Evolutionary conservation across 2,113 vertebrate genomes (phyloP), one percentile per base, ranked within the genome.

Genomic region (Periophthalmus modestus): DNA sequence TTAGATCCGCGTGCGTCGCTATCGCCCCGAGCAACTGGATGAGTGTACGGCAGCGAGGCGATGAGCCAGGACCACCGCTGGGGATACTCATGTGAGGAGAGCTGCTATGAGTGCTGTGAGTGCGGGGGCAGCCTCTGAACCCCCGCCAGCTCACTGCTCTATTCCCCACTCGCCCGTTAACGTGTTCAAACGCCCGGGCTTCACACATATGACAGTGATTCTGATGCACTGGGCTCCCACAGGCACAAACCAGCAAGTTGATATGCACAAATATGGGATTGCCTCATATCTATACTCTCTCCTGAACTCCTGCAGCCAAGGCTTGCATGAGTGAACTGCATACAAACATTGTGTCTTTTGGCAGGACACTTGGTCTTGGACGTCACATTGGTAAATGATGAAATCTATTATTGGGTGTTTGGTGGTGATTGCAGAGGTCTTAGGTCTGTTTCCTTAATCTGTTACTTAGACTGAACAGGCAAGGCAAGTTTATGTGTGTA

Each of bases 21-120:
- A 15, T 81, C 18, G 75, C 78, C 86, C 6, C 13, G 54, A 74
- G 80, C 71, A 75, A 69, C 79, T 61, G 68, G 80, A 86, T 74
- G 62, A 55, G 50, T 86, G 81, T 79, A 84, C 80, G 71, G 59
- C 71, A 78, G 78, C 16, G 46, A 84, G 78, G 79, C 80, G 84
- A 88, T 89, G 88, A 89, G 81, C 83, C 87, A 73, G 73, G 73
- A 87, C 87, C 78, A 74, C 68, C 72, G 79, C 77, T 69, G 65
- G 89, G 88, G 87, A 90, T 91, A 85, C 88, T 87, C 86, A 89
- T 87, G 79, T 82, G 80, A 87, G 85, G 73, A 76, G 73, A 76
- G 73, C 77, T 76, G 58, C 74, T 87, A 79, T 77, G 74, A 83
- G 74, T 73, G 75, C 15, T 73, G 6, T 43, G 39, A 43, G 39